Percentiles rank a stretch among this genome's conserved stretches.
Conservation (phyloP, 2,888 invertebrate genomes). For the Ormyrus pomaceus region DNA sequence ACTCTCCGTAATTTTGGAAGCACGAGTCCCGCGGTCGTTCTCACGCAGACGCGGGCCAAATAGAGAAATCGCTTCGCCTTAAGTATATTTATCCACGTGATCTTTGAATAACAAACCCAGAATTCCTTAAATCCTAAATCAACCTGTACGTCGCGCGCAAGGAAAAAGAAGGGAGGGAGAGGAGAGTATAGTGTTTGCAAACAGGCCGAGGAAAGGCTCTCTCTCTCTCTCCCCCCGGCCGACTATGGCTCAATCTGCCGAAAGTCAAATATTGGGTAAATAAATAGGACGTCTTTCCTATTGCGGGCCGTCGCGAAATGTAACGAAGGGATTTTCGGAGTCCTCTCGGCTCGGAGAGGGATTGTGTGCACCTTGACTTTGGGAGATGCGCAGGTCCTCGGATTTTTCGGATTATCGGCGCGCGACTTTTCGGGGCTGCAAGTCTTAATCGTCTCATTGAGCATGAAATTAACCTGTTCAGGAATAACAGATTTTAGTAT, state of each 20-base stretch:
- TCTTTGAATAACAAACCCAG: slow-evolving; percentile 71
- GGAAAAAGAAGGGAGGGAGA: not conserved
- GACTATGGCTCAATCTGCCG: slow-evolving; percentile 62
- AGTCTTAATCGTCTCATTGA: too few relatives aligned
- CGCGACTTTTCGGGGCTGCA: not conserved
- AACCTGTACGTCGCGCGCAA: slow-evolving; percentile 63
- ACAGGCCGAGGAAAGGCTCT: slow-evolving; percentile 57
- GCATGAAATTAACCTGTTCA: too few relatives aligned
- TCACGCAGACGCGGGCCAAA: slow-evolving; percentile 59
- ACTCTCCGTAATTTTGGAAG: slow-evolving; percentile 25
- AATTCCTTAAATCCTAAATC: slow-evolving; percentile 75
- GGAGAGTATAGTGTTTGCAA: slow-evolving; percentile 65
- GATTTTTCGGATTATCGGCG: slow-evolving; percentile 9
- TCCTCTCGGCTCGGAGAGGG: not conserved
- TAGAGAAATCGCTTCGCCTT: slow-evolving; percentile 66
- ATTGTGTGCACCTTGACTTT: not conserved
- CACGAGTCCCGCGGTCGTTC: slow-evolving; percentile 12
- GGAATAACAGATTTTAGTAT: too few relatives aligned
- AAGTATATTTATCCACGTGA: slow-evolving; percentile 71
- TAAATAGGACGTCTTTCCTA: slow-evolving; percentile 65
- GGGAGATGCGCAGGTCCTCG: not conserved
- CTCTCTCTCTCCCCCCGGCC: not conserved
- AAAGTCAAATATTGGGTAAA: slow-evolving; percentile 73
- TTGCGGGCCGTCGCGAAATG: slow-evolving; percentile 12
- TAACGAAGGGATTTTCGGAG: slow-evolving; percentile 35